Base-by-base conservation (phyloP, 2,888 invertebrate genomes). In the Theodoxus fluviatilis region DNA sequence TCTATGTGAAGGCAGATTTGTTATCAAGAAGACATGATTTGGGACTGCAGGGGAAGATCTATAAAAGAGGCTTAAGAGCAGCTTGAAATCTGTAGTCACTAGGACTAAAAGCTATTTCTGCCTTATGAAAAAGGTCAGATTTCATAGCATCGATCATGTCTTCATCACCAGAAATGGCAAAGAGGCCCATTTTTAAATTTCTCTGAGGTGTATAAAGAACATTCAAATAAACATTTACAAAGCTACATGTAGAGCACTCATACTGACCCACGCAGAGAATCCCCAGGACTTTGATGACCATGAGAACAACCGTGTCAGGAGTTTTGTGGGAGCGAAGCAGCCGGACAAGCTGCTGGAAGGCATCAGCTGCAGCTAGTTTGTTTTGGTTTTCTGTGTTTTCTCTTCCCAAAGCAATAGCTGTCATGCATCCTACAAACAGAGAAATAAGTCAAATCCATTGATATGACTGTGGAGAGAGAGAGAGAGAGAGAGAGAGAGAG, bases 381-480 rank as follows among this genome's bases (percentile, higher is more conserved):
- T 84, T 85, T 77, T 87, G 87, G 74, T 84, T 84, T 63, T 81
- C 83, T 35, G 85, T 81, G 76, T 85, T 84, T 71, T 87, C 86
- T 40, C 80, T 71, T 0, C 84, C 84, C 28, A 87, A 75, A 1
- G 87, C 86, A 57, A 82, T 85, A 67, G 87, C 81, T 61, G 84
- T 85, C 81, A 83, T 82, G 73, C 86, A 86, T 22, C 87, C 87
- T 87, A 75, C 12, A 72, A 43, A 49, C 38, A 28, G 47, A 47
- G 33, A 15, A 67, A 63, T 35, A 15, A 18, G 18, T 61, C 31
- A 1, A 18, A 18, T 15, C 1, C 18, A 15, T 33, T 2, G 22
- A n/a, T 3, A 22, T 7, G 59, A 15, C 2, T 7, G n/a, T 6
- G 28, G 47, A 40, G 52, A 37, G 31, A 28, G 35, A 57, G 38